Evolutionary conservation across 2,113 vertebrate genomes (phyloP), one percentile per base, ranked within the genome.

Genomic region (Scolopax mira): DNA sequence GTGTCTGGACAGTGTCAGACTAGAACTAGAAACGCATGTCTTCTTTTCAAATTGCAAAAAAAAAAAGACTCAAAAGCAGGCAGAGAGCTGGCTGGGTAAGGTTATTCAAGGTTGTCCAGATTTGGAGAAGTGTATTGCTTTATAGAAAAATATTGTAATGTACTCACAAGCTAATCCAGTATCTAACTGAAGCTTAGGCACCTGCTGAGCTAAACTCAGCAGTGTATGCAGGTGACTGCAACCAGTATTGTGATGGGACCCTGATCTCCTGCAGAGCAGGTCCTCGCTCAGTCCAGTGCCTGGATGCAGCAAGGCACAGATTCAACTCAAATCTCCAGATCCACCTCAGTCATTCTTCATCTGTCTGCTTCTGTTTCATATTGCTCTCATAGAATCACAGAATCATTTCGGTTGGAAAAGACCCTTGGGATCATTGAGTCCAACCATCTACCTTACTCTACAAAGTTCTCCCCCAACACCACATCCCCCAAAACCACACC

Each of bases 1-100:
- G 60, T 55, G 60, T 78, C 92, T 96, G 93, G 83, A 78, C 18
- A 67, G 24, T 21, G 17, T 85, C 93, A 86, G 37, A 22, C 54
- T 81, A 84, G 51, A 78, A 90, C 75, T 80, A 78, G 94, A 94
- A 90, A 81, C 1, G 4, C 31, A 78, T 84, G 46, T 74, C 55
- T 58, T 73, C 62, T 60, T 91, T 88, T 79, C 22, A 51, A 37
- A 39, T 69, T 79, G 23, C 5, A 61, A 64, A 91, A 79, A 18
- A 79, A 18, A 79, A 89, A 89, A 82, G 46, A 62, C 64, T 54
- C 41, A 80, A 94, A 90, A 85, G 33, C 24, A 70, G 35, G 17
- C 31, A 72, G n/a, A 81, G n/a, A 72, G 54, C 17, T 82, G 44
- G n/a, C n/a, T 91, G 28, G 37, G 58, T 80, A 78, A 88, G 67